These are phyloP conservation scores for Aphelinus atriplicis DNA, from an alignment of 1,140 invertebrate genomes.

Conservation along the genomic window DNA sequence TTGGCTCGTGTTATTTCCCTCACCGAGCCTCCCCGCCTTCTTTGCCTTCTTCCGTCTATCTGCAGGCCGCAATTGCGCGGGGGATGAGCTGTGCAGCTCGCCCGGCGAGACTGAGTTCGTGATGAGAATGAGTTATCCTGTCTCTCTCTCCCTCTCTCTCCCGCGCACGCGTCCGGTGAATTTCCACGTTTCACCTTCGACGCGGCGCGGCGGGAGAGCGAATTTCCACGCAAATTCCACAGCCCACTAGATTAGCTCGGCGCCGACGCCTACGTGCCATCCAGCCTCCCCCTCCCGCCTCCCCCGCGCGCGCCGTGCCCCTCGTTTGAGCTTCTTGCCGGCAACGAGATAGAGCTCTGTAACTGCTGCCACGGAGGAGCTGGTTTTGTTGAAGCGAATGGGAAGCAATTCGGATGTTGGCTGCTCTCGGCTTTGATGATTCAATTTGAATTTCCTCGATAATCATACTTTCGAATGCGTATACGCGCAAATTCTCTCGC, in stretches of 20 bases:
- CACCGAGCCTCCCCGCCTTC: background rate
- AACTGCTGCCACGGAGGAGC: too few species aligned
- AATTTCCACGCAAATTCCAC: conserved; percentile 46
- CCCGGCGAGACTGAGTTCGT: conserved; percentile 47
- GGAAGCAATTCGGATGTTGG: too few species aligned
- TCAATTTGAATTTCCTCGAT: too few species aligned
- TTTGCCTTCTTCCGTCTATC: background rate
- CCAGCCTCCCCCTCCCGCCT: background rate
- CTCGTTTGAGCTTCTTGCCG: conserved; percentile 8
- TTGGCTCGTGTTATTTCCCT: too few species aligned
- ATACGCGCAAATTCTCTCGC: too few species aligned
- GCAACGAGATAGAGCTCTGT: too few species aligned
- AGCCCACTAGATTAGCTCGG: conserved; percentile 39
- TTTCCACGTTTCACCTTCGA: conserved; percentile 50
- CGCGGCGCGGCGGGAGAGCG: conserved; percentile 17
- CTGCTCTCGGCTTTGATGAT: too few species aligned
- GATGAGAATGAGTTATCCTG: conserved; percentile 51
- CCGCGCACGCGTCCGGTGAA: conserved; percentile 39
- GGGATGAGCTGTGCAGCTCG: too few species aligned
- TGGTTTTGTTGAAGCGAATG: too few species aligned
- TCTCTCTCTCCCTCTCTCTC: too few species aligned
- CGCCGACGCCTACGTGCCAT: background rate
- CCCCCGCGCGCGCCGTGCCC: background rate
- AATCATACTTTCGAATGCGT: too few species aligned
- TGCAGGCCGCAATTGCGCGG: too few species aligned